Evolutionary conservation across 2,797 vertebrate genomes (phyloP), one percentile per base, ranked within the genome.

Genomic region (Rhinichthys osculus): DNA sequence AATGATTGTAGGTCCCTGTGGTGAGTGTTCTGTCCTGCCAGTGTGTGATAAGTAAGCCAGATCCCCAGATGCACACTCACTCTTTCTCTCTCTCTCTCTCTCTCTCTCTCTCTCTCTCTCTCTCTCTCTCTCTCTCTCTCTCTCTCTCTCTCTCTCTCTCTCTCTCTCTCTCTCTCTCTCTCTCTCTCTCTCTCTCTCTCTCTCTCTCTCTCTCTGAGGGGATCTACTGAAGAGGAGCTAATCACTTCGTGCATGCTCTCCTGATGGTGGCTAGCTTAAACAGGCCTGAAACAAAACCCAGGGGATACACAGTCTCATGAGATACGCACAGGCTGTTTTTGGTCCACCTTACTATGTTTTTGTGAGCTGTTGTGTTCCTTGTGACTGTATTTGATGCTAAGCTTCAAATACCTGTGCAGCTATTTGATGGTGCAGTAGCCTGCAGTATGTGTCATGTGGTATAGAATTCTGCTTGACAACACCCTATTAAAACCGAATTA

Each of bases 1-100:
- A 83, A 83, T 52, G 59, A 84, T 57, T 72, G 52, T 16, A 44
- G 23, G 67, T 57, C 81, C 72, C 74, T 71, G 77, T 62, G 70
- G 82, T 81, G 33, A 62, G 76, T 35, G 38, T 83, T 79, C 83
- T 83, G 47, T 87, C 69, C 82, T 89, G 72, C 71, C 78, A 66
- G 73, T 73, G 78, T 82, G 83, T 85, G 74, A 83, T 64, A 78
- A 86, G 85, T 83, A 82, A 82, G 27, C 30, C 73, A 82, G 73
- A 77, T 78, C 80, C 64, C 64, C 66, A 78, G 80, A 82, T 70
- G 64, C 73, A 27, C 40, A 38, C 33, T 38, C 44, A 42, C 42
- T 62, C 74, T 80, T 27, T 57, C 54, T 62, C 21, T 13, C 54
- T 62, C 77, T 85, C 67, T 73, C 67, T 73, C 71, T 67, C 30